A percentile compares a stretch with the other conserved stretches of the same genome.
These are phyloP conservation scores for Apostichopus californicus DNA, from an alignment of 35 echinoderm and acorn worm genomes.

Conservation along the genomic window DNA sequence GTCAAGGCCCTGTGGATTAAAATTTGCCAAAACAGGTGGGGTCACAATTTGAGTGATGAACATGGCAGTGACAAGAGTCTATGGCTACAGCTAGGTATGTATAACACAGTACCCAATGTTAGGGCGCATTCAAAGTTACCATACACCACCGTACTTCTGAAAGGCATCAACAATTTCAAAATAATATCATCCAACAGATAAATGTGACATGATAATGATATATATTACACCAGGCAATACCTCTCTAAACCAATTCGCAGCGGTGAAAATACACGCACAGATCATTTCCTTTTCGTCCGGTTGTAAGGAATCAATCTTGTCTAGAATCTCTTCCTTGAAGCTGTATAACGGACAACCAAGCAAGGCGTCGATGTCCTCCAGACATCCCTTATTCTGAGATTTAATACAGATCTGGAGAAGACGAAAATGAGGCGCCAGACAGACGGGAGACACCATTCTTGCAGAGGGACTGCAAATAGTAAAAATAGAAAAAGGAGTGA, in stretches of 20 bases:
- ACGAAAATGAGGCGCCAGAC: constrained; percentile 85
- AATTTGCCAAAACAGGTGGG: too few relatives aligned
- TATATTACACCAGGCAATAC: background rate
- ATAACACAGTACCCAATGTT: too few relatives aligned
- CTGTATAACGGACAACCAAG: constrained; percentile 89
- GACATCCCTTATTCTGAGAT: constrained; percentile 65
- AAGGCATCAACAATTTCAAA: too few relatives aligned
- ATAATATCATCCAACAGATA: too few relatives aligned
- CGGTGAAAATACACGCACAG: constrained; percentile 73
- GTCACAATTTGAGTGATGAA: too few relatives aligned
- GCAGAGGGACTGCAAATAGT: background rate
- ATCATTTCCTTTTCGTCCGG: constrained; percentile 74
- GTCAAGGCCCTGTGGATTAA: too few relatives aligned
- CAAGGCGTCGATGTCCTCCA: constrained; percentile 94
- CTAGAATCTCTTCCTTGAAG: constrained; percentile 61
- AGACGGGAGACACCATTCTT: constrained; percentile 74
- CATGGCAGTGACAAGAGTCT: too few relatives aligned
- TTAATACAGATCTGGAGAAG: constrained; percentile 81
- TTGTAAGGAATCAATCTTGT: constrained; percentile 68
- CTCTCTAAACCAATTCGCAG: constrained; percentile 95
- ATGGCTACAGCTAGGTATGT: too few relatives aligned
- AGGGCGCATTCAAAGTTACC: too few relatives aligned
- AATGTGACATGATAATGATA: too few relatives aligned
- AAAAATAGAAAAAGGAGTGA: background rate
- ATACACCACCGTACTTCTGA: background rate